Conservation (phyloP, 1,140 invertebrate genomes). For the Zaprionus gabonicus region DNA sequence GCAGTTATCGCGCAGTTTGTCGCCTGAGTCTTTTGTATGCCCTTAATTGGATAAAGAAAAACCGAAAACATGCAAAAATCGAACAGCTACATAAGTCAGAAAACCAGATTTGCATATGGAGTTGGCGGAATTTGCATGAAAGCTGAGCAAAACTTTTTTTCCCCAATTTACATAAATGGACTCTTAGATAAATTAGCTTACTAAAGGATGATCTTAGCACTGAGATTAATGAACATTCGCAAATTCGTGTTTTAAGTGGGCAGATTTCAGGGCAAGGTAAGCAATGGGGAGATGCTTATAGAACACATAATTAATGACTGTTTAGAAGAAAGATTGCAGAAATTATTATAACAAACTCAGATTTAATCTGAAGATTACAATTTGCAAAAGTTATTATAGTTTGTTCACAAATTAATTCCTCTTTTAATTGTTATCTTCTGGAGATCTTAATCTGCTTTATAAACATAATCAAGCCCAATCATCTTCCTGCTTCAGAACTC, state of each 20-base stretch:
- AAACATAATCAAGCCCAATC: slow-evolving; percentile 5
- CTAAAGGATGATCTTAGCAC: slow-evolving; percentile 29
- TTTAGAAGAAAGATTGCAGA: too few species aligned
- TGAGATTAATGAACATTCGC: not conserved
- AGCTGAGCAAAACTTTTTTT: slow-evolving; percentile 54
- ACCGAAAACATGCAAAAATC: slow-evolving; percentile 55
- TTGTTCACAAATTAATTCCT: not conserved
- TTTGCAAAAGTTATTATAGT: not conserved
- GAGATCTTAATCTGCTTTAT: not conserved
- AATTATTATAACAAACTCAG: too few species aligned
- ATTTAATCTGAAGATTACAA: too few species aligned
- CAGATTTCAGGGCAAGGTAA: slow-evolving; percentile 4
- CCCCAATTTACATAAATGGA: slow-evolving; percentile 43
- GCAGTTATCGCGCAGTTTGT: slow-evolving; percentile 48
- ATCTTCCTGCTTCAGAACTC: slow-evolving; percentile 24
- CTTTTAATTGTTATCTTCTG: not conserved
- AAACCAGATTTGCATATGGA: slow-evolving; percentile 60
- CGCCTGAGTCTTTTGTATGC: slow-evolving; percentile 60
- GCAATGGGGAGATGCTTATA: not conserved
- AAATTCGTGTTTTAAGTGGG: slow-evolving; percentile 29
- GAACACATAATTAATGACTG: not conserved
- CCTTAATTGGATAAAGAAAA: slow-evolving; percentile 69
- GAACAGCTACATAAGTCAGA: slow-evolving; percentile 52
- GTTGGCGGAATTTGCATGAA: slow-evolving; percentile 62
- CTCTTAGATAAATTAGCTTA: slow-evolving; percentile 29